phyloP scores from a whole-genome alignment of 2,797 vertebrate genomes.

The Acropternis orthonyx region DNA sequence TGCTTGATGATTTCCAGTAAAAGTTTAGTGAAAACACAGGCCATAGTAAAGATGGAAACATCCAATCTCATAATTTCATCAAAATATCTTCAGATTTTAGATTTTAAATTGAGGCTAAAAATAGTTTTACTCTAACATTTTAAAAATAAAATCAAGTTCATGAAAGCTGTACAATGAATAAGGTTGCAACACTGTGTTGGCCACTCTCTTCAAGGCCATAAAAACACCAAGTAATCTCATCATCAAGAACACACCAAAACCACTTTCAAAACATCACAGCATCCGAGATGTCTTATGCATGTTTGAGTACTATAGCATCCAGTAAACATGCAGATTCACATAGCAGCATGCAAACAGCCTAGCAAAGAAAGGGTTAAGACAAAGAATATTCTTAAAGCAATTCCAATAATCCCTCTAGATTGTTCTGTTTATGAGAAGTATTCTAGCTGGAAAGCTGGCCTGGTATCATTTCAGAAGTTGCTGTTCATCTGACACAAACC shows the following conservation, averaged over 20 bases:
- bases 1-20: not conserved
- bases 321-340: conserved; percentile 41
- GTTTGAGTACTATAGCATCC: not conserved
- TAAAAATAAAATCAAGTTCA: not conserved
- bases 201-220: not conserved
- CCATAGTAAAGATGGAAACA: not conserved
- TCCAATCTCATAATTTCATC: not conserved
- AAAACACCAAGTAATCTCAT: not conserved
- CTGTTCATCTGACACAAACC: conserved; percentile 1
- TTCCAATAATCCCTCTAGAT: not conserved
- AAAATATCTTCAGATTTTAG: not conserved
- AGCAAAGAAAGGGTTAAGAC: not conserved
- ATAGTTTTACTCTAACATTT: not conserved
- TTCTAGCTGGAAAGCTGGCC: not conserved
- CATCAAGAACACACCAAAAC: not conserved
- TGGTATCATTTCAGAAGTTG: not conserved
- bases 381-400: not conserved
- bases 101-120: not conserved
- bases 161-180: not conserved
- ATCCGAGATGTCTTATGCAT: not conserved
- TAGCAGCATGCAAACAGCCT: conserved; percentile 41
- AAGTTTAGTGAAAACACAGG: not conserved
- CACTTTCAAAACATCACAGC: not conserved
- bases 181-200: not conserved
- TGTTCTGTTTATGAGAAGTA: not conserved